Percentiles rank a stretch among this genome's conserved stretches.
Conservation (phyloP, 2,113 vertebrate genomes). For the Orycteropus afer region DNA sequence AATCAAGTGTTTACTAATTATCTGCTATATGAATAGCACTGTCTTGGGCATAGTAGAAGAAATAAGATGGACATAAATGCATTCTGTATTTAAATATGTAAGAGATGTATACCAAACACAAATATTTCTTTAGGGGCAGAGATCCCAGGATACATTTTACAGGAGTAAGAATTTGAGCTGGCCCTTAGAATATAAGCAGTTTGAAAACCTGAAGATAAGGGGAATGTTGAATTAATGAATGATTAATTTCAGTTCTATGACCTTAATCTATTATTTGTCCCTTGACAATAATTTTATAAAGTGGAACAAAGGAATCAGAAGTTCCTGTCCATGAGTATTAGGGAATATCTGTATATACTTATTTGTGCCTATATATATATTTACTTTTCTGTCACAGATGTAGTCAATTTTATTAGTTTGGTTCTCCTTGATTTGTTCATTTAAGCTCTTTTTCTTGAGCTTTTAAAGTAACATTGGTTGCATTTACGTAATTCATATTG, state of each 20-base stretch:
- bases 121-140: background rate
- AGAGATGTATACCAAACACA: background rate
- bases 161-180: background rate
- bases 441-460: background rate
- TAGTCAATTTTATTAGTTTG: background rate
- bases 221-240: too few species aligned
- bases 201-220: background rate
- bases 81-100: background rate
- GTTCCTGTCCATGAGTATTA: background rate
- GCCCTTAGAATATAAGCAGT: background rate
- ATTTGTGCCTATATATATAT: background rate
- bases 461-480: conserved; percentile 42
- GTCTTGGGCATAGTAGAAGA: background rate
- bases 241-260: background rate
- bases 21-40: background rate
- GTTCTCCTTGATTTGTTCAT: conserved; percentile 24
- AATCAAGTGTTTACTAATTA: background rate
- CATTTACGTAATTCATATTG: background rate
- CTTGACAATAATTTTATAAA: background rate
- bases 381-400: background rate
- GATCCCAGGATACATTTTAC: background rate
- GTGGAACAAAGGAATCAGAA: background rate
- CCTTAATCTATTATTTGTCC: background rate
- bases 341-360: background rate
- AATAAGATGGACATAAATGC: background rate